A percentile compares a stretch with the other conserved stretches of the same genome.
phyloP scores from a whole-genome alignment of 2,113 vertebrate genomes.

The Illadopsis cleaveri region DNA sequence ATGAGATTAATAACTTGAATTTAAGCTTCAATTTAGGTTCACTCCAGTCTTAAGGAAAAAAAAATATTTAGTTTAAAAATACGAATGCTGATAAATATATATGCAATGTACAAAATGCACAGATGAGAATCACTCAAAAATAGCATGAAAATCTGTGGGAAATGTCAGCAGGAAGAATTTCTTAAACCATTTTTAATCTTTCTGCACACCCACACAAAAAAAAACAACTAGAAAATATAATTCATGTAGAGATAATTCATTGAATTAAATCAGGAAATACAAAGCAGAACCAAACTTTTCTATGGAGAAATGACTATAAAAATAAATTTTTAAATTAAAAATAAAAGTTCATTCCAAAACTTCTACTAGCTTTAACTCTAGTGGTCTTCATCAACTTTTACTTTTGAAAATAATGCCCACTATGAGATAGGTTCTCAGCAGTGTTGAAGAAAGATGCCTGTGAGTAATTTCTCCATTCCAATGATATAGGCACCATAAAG shows the following conservation, averaged over 20 bases:
- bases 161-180: slow-evolving; percentile 7
- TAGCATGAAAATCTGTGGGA: neutral
- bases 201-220: neutral
- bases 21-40: neutral
- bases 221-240: neutral
- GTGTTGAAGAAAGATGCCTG: neutral
- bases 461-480: neutral
- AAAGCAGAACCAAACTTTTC: neutral
- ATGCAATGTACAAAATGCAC: neutral
- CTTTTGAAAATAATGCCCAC: neutral
- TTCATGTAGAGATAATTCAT: neutral
- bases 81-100: neutral
- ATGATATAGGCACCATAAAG: neutral
- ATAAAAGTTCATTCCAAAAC: neutral
- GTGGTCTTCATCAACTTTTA: neutral
- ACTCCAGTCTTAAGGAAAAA: neutral
- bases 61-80: slow-evolving; percentile 2
- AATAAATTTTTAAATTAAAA: neutral
- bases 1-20: neutral
- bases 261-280: neutral
- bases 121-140: neutral
- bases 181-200: neutral
- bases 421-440: neutral
- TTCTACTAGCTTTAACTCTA: neutral
- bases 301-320: neutral